Percentiles rank a stretch among this genome's conserved stretches.
phyloP scores from a whole-genome alignment of 2,888 invertebrate genomes.

The Branchipolynoe longqiensis region DNA sequence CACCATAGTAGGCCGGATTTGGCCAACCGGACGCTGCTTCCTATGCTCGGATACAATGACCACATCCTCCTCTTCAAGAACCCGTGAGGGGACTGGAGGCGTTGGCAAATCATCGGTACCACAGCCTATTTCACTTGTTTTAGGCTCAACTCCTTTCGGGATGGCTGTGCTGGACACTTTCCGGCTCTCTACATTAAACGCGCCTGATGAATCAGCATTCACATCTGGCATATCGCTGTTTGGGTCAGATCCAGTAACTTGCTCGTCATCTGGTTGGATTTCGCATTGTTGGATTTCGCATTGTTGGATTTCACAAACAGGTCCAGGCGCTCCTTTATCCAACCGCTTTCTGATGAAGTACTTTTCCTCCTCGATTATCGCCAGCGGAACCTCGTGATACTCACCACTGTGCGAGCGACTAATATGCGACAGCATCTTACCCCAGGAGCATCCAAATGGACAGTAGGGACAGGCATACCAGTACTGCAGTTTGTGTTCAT shows the following conservation, averaged over 20 bases:
- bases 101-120: constrained; percentile 18
- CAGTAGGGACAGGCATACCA: constrained; percentile 56
- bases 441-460: constrained; percentile 40
- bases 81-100: constrained; percentile 9
- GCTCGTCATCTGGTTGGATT: constrained; percentile 7
- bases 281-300: not conserved
- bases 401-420: constrained; percentile 4
- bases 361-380: constrained; percentile 49
- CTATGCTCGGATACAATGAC: constrained; percentile 15
- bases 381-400: not conserved
- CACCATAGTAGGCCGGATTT: constrained; percentile 35
- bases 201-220: not conserved
- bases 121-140: constrained; percentile 41
- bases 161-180: not conserved
- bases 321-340: not conserved
- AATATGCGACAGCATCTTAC: constrained; percentile 43
- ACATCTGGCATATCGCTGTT: not conserved
- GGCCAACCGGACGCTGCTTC: constrained; percentile 35
- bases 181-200: not conserved
- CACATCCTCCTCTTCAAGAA: constrained; percentile 12
- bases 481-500: constrained; percentile 47
- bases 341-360: constrained; percentile 27
- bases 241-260: not conserved
- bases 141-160: not conserved
- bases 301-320: too few relatives aligned